Evolutionary conservation across 2,113 vertebrate genomes (phyloP).

Genomic region (Corythoichthys haematopterus): DNA sequence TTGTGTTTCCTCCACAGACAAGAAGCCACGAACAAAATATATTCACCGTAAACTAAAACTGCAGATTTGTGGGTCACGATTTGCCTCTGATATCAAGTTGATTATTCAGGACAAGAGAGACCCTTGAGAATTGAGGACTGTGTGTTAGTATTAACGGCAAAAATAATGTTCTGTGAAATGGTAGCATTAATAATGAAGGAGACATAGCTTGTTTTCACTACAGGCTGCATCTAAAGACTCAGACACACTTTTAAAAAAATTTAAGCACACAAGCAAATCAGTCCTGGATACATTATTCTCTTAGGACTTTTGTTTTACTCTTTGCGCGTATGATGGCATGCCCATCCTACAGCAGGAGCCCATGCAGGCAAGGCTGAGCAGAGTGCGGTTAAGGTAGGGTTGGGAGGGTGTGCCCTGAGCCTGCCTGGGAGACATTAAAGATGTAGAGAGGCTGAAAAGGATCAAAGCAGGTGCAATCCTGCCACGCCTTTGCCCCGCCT

Average conservation of each 20-base stretch:
- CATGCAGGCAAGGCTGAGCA: conserved; percentile 29
- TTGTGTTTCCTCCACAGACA: conserved; percentile 38
- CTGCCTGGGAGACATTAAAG: conserved; percentile 39
- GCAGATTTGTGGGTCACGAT: conserved; percentile 21
- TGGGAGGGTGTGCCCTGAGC: conserved; percentile 7
- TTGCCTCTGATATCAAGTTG: conserved; percentile 19
- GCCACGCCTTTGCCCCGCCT: conserved; percentile 15
- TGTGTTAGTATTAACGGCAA: conserved; percentile 28
- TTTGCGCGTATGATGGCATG: conserved; percentile 24
- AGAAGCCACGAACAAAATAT: conserved; percentile 21
- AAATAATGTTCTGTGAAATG: conserved; percentile 34
- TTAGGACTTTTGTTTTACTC: conserved; percentile 34
- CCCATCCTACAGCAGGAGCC: conserved; percentile 11
- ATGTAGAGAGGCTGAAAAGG: conserved; percentile 35
- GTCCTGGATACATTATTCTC: conserved; percentile 22
- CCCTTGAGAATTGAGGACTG: conserved; percentile 14
- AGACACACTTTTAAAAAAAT: conserved; percentile 24
- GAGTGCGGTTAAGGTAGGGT: conserved; percentile 9
- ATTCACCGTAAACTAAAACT: conserved; percentile 44
- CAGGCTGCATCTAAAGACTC: conserved; percentile 28
- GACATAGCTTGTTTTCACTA: conserved; percentile 20
- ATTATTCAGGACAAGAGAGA: conserved; percentile 31
- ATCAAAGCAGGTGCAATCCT: conserved; percentile 38
- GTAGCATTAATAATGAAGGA: conserved; percentile 62
- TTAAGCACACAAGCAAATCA: conserved; percentile 21